Percentiles rank a stretch among this genome's conserved stretches.
These are phyloP conservation scores for Aratinga solstitialis DNA, from an alignment of 2,797 vertebrate species.

Conservation along the genomic window DNA sequence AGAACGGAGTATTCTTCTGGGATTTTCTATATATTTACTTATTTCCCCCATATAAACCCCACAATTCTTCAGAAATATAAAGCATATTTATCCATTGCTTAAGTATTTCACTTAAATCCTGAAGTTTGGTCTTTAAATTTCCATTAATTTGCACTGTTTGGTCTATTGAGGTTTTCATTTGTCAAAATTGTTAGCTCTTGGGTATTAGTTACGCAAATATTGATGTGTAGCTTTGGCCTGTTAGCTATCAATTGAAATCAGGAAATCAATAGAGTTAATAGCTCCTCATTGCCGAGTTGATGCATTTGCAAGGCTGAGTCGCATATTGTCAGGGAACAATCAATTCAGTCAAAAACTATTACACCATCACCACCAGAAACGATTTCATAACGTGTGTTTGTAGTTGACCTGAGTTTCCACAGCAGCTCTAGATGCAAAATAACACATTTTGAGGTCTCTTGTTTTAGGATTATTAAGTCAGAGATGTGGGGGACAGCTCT, in stretches of 20 bases:
- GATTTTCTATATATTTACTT: background rate
- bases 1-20: background rate
- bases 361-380: conserved; percentile 75
- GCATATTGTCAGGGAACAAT: conserved; percentile 83
- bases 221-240: conserved; percentile 89
- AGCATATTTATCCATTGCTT: background rate
- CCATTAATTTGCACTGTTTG: conserved; percentile 72
- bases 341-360: conserved; percentile 90
- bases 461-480: background rate
- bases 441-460: background rate
- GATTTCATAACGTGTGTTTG: conserved; percentile 73
- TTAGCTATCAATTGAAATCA: conserved; percentile 95
- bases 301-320: conserved; percentile 86
- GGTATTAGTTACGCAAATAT: conserved; percentile 93
- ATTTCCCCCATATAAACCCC: background rate
- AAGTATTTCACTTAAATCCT: conserved; percentile 63
- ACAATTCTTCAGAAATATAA: background rate
- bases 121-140: conserved; percentile 73
- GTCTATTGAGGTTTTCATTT: conserved; percentile 84
- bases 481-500: background rate
- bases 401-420: conserved; percentile 40
- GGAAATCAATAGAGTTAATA: conserved; percentile 95
- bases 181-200: conserved; percentile 82
- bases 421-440: background rate
- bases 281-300: conserved; percentile 92